Evolutionary conservation across 2,888 invertebrate species (phyloP).

Genomic region (Mechanitis messenoides): DNA sequence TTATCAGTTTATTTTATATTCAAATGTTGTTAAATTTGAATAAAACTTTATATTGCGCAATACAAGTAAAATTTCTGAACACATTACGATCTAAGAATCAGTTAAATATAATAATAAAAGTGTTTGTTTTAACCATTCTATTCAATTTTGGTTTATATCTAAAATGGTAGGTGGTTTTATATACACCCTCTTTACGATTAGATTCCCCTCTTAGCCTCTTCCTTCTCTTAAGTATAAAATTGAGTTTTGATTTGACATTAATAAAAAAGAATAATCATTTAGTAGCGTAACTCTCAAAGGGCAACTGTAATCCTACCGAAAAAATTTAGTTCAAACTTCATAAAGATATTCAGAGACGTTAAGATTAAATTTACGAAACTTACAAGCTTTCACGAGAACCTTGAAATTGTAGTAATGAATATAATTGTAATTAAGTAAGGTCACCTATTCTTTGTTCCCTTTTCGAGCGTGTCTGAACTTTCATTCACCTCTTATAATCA

Average conservation of each 20-base stretch:
- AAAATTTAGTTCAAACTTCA: not conserved
- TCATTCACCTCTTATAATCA: not conserved
- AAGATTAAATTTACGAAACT: not conserved
- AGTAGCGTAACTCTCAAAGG: not conserved
- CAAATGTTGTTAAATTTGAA: no score
- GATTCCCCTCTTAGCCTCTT: not conserved
- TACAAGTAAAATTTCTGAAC: no score
- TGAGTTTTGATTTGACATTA: not conserved
- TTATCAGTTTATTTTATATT: no score
- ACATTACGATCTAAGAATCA: not conserved
- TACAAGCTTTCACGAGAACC: not conserved
- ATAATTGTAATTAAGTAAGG: not conserved
- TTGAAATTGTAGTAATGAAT: not conserved
- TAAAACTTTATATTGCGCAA: no score
- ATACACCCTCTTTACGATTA: not conserved
- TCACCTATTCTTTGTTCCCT: not conserved
- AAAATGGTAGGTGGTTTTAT: not conserved
- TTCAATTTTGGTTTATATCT: not conserved
- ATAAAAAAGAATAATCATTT: not conserved
- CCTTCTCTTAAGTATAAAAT: constrained; percentile 1
- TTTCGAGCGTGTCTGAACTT: not conserved
- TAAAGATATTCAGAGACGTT: not conserved
- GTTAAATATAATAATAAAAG: not conserved
- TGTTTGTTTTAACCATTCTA: not conserved
- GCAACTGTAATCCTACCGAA: not conserved